Evolutionary conservation across 2,113 vertebrate genomes (phyloP), one percentile per base, ranked within the genome.

Genomic region (Clarias magur): DNA sequence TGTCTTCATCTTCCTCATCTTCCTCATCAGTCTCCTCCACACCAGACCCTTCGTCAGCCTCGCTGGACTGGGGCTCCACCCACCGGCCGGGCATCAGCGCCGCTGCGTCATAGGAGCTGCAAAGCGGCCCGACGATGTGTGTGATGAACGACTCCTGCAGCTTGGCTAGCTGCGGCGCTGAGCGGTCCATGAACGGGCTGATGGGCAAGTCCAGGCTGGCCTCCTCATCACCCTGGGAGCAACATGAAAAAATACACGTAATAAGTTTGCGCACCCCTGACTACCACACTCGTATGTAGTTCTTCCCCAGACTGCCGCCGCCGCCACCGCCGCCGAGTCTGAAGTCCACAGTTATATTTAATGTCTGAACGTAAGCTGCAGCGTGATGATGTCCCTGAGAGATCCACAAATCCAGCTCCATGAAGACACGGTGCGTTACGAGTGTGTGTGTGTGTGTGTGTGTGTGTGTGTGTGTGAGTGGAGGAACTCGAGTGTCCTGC

Each of bases 71-170:
- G n/a, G 95, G 95, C 30, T 98, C 97, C 86, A 97, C 94, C 98
- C 97, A 99, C 30, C 93, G 95, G 57, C 98, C 98, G 1, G 98
- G 98, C 92, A 99, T 97, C 63, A 99, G 96, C 65, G 96, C 93
- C 0, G 97, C 97, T 0, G 98, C 98, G 91, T 99, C 95, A 7
- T 99, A 99, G 30, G 97, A 99, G 92, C 97, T 96, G 88, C 98
- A 99, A 0, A 99, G 95, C 0, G 98, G 98, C 3, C 98, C 97
- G 91, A 99, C 98, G 2, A 99, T 99, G 94, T 99, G 98, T 7
- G 98, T 97, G 92, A 99, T 99, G 93, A 99, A 99, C 10, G 98
- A 99, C 86, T 99, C 98, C 93, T 99, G 98, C 54, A 99, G 96
- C 84, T 98, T 97, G 85, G 98, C 98, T 92, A 99, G 88, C 93